phyloP scores from a whole-genome alignment of 2,113 vertebrate genomes.

The Chiloscyllium plagiosum region DNA sequence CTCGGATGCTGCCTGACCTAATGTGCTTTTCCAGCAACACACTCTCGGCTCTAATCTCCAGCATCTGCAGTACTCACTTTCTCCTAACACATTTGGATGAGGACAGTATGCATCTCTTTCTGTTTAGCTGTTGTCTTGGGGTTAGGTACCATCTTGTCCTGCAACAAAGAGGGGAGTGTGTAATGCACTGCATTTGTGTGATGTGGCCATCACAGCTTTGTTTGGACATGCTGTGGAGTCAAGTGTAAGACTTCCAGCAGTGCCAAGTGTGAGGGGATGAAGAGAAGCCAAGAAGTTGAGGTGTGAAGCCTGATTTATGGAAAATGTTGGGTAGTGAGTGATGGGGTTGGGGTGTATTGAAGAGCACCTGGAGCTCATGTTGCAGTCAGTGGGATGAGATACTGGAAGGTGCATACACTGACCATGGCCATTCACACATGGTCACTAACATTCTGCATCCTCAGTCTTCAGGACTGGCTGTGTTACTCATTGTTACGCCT shows the following conservation, averaged over 20 bases:
- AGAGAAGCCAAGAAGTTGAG: background rate
- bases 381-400: background rate
- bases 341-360: too few relatives aligned
- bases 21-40: too few relatives aligned
- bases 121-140: background rate
- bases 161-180: background rate
- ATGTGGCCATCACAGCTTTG: background rate
- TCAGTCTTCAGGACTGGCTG: background rate
- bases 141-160: background rate
- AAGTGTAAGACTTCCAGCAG: background rate
- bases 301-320: background rate
- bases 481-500: background rate
- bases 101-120: background rate
- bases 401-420: background rate
- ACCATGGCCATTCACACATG: background rate
- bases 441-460: background rate
- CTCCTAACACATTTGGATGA: too few relatives aligned
- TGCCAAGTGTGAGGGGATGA: background rate
- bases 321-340: background rate
- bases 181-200: background rate
- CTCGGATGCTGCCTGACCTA: too few relatives aligned
- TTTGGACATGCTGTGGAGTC: too few relatives aligned
- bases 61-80: too few relatives aligned
- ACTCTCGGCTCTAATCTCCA: too few relatives aligned
- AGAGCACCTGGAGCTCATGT: too few relatives aligned